These are phyloP conservation scores for Sinocyclocheilus anshuiensis DNA, from an alignment of 2,113 vertebrate species.

Conservation along the genomic window DNA sequence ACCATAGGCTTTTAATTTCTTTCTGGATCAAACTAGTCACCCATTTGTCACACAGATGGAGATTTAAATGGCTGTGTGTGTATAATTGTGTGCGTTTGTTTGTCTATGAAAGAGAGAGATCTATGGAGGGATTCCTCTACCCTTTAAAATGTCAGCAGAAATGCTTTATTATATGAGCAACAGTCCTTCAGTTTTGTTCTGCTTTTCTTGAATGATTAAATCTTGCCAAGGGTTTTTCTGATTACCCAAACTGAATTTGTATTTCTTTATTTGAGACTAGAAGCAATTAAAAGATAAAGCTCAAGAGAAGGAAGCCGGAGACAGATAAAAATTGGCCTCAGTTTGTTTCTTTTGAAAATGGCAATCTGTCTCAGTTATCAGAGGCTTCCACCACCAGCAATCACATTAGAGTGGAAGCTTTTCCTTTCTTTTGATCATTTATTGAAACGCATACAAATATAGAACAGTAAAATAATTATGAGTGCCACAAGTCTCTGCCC, in stretches of 20 bases:
- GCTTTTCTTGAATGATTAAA: slow-evolving; percentile 2
- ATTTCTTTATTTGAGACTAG: background rate
- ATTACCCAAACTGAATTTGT: background rate
- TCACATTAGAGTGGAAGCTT: background rate
- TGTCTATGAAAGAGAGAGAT: background rate
- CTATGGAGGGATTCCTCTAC: slow-evolving; percentile 13
- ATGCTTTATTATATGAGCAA: background rate
- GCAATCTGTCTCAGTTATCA: slow-evolving; percentile 11
- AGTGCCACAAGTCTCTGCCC: background rate
- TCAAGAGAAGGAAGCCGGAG: background rate
- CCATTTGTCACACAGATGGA: slow-evolving; percentile 7
- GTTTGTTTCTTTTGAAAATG: slow-evolving; percentile 20
- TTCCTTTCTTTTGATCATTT: background rate
- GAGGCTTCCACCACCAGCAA: background rate
- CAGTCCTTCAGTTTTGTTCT: background rate
- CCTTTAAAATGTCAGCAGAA: background rate
- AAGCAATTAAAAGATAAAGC: slow-evolving; percentile 41
- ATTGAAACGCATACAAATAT: background rate
- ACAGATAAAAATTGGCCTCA: background rate
- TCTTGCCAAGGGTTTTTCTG: background rate
- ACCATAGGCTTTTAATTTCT: background rate
- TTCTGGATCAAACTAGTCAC: background rate
- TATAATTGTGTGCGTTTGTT: background rate
- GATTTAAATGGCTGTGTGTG: background rate
- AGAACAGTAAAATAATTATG: background rate